A percentile compares a stretch with the other conserved stretches of the same genome.
These are phyloP conservation scores for Passer domesticus DNA, from an alignment of 2,113 vertebrate species.

Conservation along the genomic window DNA sequence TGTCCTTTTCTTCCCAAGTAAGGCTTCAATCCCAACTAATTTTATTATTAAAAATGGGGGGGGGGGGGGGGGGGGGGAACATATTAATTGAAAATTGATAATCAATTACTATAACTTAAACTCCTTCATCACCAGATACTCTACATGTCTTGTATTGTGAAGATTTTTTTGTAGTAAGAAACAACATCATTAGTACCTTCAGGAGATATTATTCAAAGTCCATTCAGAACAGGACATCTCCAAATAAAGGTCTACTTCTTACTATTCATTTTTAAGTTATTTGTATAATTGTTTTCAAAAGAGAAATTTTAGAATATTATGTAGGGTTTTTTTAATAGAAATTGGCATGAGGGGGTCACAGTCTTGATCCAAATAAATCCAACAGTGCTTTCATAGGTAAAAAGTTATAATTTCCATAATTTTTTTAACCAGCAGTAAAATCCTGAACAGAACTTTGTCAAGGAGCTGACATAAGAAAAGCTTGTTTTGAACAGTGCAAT, in stretches of 20 bases:
- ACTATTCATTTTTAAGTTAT: not conserved
- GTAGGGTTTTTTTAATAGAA: not conserved
- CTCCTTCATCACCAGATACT: not conserved
- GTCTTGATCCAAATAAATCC: not conserved
- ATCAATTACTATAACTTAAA: not conserved
- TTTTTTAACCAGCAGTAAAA: not conserved
- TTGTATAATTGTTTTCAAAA: not conserved
- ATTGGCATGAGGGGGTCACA: not conserved
- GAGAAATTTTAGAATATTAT: not conserved
- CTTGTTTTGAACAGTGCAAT: not conserved
- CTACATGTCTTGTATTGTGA: no score
- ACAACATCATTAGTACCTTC: not conserved
- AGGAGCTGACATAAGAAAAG: not conserved
- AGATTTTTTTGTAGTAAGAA: not conserved
- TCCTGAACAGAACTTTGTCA: not conserved
- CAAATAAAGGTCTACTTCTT: not conserved
- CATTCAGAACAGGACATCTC: not conserved
- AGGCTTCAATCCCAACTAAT: not conserved
- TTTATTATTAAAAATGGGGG: not conserved
- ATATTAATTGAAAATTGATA: not conserved
- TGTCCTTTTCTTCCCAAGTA: not conserved
- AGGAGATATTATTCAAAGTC: not conserved
- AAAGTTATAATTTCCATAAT: not conserved
- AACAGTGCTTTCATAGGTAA: not conserved
- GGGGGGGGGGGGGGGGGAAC: accelerated